These are phyloP conservation scores for Merodon equestris DNA, from an alignment of 2,888 invertebrate genomes.

Conservation along the genomic window DNA sequence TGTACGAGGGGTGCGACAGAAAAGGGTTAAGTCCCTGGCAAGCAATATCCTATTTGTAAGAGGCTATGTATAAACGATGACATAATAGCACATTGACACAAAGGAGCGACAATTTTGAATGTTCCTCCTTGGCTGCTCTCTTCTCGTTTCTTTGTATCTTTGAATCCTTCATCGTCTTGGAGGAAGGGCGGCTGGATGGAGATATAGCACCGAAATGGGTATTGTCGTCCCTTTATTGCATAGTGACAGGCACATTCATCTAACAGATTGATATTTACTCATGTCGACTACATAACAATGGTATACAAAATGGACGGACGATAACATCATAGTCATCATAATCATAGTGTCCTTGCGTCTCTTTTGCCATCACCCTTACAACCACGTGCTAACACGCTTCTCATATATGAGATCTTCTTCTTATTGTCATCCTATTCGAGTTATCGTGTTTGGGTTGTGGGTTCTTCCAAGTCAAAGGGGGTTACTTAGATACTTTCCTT, in stretches of 20 bases:
- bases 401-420: slow-evolving; percentile 50
- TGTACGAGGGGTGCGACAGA: slow-evolving; percentile 7
- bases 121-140: slow-evolving; percentile 10
- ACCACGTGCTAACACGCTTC: slow-evolving; percentile 5
- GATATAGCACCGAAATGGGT: neutral
- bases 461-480: slow-evolving; percentile 9
- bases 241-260: slow-evolving; percentile 54
- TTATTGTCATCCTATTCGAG: slow-evolving; percentile 62
- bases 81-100: slow-evolving; percentile 42
- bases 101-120: slow-evolving; percentile 42
- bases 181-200: too few relatives aligned
- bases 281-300: slow-evolving; percentile 29
- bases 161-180: too few relatives aligned
- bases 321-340: slow-evolving; percentile 58
- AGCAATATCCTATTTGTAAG: slow-evolving; percentile 54
- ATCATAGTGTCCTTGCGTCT: slow-evolving; percentile 55
- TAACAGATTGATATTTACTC: slow-evolving; percentile 62
- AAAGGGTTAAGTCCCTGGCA: slow-evolving; percentile 57
- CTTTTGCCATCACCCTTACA: slow-evolving; percentile 6
- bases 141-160: too few relatives aligned
- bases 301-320: slow-evolving; percentile 43
- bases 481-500: slow-evolving; percentile 2
- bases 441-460: slow-evolving; percentile 43
- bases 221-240: slow-evolving; percentile 30
- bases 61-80: slow-evolving; percentile 41